A percentile compares a stretch with the other conserved stretches of the same genome.
phyloP scores from a whole-genome alignment of 1,140 invertebrate genomes.

The Drosophila punjabiensis region DNA sequence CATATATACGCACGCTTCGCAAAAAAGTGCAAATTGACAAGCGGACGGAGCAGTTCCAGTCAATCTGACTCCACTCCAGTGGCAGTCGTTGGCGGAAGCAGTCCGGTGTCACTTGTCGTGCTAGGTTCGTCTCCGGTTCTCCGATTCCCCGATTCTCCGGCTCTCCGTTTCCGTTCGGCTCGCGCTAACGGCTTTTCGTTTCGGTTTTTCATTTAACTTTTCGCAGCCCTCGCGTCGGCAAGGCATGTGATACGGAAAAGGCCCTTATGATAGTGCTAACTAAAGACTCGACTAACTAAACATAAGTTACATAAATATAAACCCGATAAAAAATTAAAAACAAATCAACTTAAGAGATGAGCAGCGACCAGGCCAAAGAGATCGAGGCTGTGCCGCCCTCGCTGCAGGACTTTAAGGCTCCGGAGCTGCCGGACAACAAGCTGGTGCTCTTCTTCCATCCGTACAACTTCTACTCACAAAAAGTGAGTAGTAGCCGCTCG shows the following conservation, averaged over 20 bases:
- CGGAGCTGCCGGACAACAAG: conserved; percentile 82
- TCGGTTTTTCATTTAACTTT: conserved; percentile 20
- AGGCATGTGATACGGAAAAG: conserved; percentile 48
- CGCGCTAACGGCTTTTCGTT: conserved; percentile 40
- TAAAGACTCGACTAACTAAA: conserved; percentile 19
- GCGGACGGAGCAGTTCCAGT: conserved; percentile 36
- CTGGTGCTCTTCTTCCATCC: conserved; percentile 89
- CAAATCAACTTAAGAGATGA: not conserved
- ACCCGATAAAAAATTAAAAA: not conserved
- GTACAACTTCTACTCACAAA: conserved; percentile 91
- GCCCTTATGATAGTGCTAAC: conserved; percentile 26
- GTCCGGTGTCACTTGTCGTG: conserved; percentile 12
- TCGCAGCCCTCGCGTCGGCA: conserved; percentile 26
- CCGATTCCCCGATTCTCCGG: conserved; percentile 16
- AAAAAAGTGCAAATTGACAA: conserved; percentile 58
- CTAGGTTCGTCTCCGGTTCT: conserved; percentile 22
- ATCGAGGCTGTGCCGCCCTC: conserved; percentile 30
- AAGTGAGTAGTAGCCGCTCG: conserved; percentile 86
- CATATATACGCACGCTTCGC: conserved; percentile 16
- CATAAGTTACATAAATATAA: conserved; percentile 2
- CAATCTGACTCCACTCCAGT: conserved; percentile 28
- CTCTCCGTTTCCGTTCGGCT: conserved; percentile 23
- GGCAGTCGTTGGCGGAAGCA: conserved; percentile 15
- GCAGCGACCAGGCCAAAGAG: conserved; percentile 42
- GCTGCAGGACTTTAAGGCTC: conserved; percentile 68